Percentiles rank a stretch among this genome's conserved stretches.
These are phyloP conservation scores for Drosophila littoralis DNA, from an alignment of 1,140 invertebrate species.

Conservation along the genomic window DNA sequence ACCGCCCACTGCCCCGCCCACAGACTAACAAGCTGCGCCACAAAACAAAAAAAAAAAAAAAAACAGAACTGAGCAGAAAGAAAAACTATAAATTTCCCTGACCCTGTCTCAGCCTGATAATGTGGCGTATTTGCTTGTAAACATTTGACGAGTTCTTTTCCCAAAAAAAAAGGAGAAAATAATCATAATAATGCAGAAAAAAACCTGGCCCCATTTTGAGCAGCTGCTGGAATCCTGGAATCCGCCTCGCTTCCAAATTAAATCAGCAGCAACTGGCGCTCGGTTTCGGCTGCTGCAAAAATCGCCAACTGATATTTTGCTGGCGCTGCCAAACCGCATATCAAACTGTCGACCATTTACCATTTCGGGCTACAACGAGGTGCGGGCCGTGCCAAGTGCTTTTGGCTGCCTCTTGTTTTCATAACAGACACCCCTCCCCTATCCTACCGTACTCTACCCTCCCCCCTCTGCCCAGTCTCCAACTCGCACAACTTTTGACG, in stretches of 20 bases:
- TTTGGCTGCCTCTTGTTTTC: constrained; percentile 79
- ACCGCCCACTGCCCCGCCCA: constrained; percentile 4
- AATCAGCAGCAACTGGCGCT: constrained; percentile 61
- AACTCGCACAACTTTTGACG: constrained; percentile 67
- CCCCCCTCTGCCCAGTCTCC: not conserved
- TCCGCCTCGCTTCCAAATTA: constrained; percentile 49
- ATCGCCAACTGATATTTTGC: constrained; percentile 77
- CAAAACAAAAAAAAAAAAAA: constrained; percentile 12
- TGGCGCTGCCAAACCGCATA: constrained; percentile 79
- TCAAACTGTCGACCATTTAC: constrained; percentile 82
- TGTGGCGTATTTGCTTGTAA: constrained; percentile 81
- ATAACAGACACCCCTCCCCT: constrained; percentile 49
- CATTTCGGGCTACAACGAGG: constrained; percentile 69
- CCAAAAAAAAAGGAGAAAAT: constrained; percentile 3
- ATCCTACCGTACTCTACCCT: not conserved
- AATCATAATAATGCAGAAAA: constrained; percentile 18
- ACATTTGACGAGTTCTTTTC: constrained; percentile 68
- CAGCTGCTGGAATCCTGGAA: constrained; percentile 2
- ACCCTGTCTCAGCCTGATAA: constrained; percentile 51
- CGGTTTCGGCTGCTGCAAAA: constrained; percentile 36
- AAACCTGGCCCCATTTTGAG: not conserved
- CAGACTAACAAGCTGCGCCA: constrained; percentile 56
- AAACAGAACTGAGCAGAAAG: not conserved
- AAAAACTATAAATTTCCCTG: constrained; percentile 52
- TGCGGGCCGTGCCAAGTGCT: constrained; percentile 77